Percentiles rank a stretch among this genome's conserved stretches.
Evolutionary conservation across 2,797 vertebrate species (phyloP).

Genomic region (Cichlasoma orientale): DNA sequence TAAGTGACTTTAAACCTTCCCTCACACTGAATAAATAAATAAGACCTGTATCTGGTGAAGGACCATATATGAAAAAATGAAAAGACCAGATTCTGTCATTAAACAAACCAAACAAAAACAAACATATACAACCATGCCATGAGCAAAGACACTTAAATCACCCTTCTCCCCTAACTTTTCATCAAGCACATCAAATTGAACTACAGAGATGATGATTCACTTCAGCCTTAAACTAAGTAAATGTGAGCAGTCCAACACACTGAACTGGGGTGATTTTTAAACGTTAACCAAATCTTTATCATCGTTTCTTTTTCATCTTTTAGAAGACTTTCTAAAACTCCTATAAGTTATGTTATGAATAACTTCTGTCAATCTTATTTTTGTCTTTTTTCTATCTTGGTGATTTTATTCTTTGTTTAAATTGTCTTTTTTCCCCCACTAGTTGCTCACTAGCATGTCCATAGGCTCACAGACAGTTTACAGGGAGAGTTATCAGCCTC

Average conservation of each 20-base stretch:
- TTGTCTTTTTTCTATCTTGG: background rate
- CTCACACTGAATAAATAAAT: background rate
- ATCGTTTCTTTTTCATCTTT: too few species aligned
- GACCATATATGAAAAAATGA: background rate
- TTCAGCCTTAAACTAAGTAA: background rate
- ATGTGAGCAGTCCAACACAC: background rate
- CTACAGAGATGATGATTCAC: background rate
- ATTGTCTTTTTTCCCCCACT: background rate
- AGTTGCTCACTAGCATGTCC: background rate
- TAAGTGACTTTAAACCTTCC: too few species aligned
- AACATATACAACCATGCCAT: background rate
- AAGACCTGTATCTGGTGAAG: background rate
- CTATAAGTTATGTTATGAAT: background rate
- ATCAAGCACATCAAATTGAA: background rate
- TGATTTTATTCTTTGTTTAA: background rate
- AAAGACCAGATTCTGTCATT: background rate
- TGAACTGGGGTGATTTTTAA: background rate
- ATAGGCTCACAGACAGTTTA: background rate
- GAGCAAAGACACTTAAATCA: background rate
- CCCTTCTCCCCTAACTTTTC: background rate
- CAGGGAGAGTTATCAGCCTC: background rate
- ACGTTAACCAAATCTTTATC: too few species aligned
- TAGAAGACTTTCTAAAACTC: too few species aligned
- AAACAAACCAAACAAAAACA: background rate
- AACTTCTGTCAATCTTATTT: background rate